Base-by-base conservation (phyloP, 2,113 vertebrate species). In the Pardalotus punctatus region DNA sequence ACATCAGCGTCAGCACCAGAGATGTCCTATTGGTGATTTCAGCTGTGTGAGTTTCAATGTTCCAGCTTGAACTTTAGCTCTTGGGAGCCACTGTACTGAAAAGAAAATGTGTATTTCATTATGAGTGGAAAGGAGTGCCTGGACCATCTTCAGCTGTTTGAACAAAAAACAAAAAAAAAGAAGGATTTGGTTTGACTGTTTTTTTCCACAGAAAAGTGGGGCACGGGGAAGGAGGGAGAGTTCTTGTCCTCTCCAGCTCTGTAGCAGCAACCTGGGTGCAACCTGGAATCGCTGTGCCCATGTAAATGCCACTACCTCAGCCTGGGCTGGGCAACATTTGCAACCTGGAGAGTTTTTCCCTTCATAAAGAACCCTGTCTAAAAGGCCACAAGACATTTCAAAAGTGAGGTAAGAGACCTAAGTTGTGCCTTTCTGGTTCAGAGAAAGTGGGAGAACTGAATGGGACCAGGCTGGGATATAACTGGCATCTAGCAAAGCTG, bases 71-170 rank as follows among this genome's bases (percentile, higher is more conserved):
- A 67, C 78, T 94, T 90, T 73, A 81, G 70, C 42, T 91, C 58
- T 80, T 77, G 38, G 35, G 60, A 93, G 47, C 47, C 51, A 56
- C 74, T 9, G 28, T 36, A 31, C 43, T 71, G 29, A 86, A 89
- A 83, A 81, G 51, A 90, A 95, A 92, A 93, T 56, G 25, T 91
- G 67, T 56, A 17, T 95, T 93, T 91, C 54, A 93, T 93, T 90
- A 80, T 43, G 51, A 93, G 65, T 77, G 76, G 74, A 88, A 94
- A 91, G 14, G 60, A 77, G 35, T 67, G 38, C n/a, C 50, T 86
- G 71, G 71, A 71, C 71, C 56, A 53, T 92, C 85, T 66, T 93
- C 60, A 66, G 43, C 42, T 62, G 25, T 73, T 62, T 66, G 50
- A 38, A 43, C 12, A 42, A 42, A 42, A 74, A 45, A 47, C 47